Evolutionary conservation across 2,797 vertebrate species (phyloP).

Genomic region (Dicrostonyx torquatus): DNA sequence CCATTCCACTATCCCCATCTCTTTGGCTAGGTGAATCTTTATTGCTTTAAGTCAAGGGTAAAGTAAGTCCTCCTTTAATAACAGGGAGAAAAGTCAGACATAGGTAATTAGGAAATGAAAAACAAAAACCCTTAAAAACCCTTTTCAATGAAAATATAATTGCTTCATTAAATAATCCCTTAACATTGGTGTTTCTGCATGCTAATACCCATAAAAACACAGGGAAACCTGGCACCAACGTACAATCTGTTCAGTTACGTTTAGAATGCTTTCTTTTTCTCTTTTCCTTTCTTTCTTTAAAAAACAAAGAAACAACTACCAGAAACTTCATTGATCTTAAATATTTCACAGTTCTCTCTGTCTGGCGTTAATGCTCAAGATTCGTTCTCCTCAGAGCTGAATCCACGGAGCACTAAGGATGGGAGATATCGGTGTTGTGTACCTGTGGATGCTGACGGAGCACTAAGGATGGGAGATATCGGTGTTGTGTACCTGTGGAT

Average conservation of each 20-base stretch:
- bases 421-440: neutral
- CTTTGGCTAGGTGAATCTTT: neutral
- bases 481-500: neutral
- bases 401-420: neutral
- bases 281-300: neutral
- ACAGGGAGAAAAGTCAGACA: neutral
- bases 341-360: constrained; percentile 25
- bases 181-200: neutral
- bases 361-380: neutral
- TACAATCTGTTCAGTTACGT: neutral
- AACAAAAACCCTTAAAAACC: neutral
- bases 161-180: constrained; percentile 31
- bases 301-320: neutral
- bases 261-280: neutral
- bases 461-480: neutral
- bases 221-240: neutral
- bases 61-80: constrained; percentile 18
- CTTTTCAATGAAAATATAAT: constrained; percentile 45
- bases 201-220: neutral
- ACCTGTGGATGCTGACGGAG: neutral
- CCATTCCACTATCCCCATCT: constrained; percentile 10
- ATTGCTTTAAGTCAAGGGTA: constrained; percentile 3
- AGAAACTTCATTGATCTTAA: constrained; percentile 16
- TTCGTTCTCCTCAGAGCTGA: constrained; percentile 3
- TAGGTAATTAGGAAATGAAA: neutral